Evolutionary conservation across 1,140 invertebrate genomes (phyloP).

Genomic region (Drosophila ogumai): DNA sequence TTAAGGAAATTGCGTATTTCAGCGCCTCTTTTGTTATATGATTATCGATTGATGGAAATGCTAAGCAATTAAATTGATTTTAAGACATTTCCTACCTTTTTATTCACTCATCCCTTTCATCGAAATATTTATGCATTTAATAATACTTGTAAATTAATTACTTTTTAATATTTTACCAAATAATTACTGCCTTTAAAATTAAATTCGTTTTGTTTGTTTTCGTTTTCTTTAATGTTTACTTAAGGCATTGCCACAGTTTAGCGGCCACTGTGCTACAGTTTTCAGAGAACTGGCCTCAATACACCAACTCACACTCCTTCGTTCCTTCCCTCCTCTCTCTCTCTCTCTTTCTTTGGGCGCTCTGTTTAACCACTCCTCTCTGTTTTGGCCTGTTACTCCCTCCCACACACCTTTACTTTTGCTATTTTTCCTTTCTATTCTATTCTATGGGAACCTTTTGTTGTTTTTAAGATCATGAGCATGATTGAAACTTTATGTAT

Average conservation of each 20-base stretch:
- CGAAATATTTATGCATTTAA: neutral
- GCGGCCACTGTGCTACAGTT: neutral
- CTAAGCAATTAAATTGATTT: constrained; percentile 2
- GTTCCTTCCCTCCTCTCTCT: neutral
- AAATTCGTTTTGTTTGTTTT: neutral
- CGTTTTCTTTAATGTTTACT: neutral
- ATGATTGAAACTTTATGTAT: too few species aligned
- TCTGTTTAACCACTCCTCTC: neutral
- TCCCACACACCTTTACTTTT: too few species aligned
- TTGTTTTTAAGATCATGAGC: neutral
- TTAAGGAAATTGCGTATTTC: constrained; percentile 17
- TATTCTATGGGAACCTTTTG: too few species aligned
- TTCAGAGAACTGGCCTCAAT: constrained; percentile 10
- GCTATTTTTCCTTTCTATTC: too few species aligned
- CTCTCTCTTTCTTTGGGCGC: neutral
- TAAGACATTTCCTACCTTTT: neutral
- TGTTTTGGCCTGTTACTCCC: constrained; percentile 11
- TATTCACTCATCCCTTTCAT: neutral
- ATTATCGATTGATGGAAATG: constrained; percentile 15
- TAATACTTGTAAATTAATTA: neutral
- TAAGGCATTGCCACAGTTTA: neutral
- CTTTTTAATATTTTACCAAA: neutral
- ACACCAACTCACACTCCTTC: constrained; percentile 11
- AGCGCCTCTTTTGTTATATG: neutral
- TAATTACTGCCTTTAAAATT: neutral